Percentiles rank a stretch among this genome's conserved stretches.
Evolutionary conservation across 2,113 vertebrate species (phyloP).

Genomic region (Ceuthmochares aereus): DNA sequence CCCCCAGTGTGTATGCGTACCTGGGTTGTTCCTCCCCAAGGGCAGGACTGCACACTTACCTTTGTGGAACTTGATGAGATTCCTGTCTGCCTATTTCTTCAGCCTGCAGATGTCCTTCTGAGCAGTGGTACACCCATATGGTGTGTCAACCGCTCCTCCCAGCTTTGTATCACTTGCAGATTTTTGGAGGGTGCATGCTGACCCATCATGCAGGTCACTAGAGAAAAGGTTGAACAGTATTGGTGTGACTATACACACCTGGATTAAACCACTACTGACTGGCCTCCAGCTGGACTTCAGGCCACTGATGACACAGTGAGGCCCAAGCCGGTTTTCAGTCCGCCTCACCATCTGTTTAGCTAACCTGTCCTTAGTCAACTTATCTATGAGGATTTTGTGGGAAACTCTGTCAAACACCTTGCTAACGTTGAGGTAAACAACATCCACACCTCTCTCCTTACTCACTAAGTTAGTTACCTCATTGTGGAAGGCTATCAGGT

Average conservation of each 20-base stretch:
- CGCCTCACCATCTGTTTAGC: neutral
- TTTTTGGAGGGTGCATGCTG: neutral
- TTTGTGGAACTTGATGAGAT: neutral
- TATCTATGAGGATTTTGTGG: neutral
- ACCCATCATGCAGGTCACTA: neutral
- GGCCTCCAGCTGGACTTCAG: neutral
- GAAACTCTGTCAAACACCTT: accelerated
- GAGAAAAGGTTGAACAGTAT: neutral
- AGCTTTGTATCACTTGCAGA: neutral
- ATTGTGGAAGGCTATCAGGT: neutral
- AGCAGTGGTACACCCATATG: accelerated
- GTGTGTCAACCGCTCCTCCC: neutral
- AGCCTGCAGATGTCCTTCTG: neutral
- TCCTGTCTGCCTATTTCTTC: neutral
- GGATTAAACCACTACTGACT: neutral
- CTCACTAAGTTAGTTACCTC: neutral
- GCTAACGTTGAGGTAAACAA: neutral
- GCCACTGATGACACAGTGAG: neutral
- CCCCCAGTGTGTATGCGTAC: neutral
- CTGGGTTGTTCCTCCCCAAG: neutral
- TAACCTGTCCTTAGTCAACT: accelerated
- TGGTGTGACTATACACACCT: no score
- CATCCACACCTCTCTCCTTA: neutral
- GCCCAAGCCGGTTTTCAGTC: neutral
- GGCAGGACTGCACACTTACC: neutral